Conservation (phyloP, 2,113 vertebrate species). For the Eurypyga helias region DNA sequence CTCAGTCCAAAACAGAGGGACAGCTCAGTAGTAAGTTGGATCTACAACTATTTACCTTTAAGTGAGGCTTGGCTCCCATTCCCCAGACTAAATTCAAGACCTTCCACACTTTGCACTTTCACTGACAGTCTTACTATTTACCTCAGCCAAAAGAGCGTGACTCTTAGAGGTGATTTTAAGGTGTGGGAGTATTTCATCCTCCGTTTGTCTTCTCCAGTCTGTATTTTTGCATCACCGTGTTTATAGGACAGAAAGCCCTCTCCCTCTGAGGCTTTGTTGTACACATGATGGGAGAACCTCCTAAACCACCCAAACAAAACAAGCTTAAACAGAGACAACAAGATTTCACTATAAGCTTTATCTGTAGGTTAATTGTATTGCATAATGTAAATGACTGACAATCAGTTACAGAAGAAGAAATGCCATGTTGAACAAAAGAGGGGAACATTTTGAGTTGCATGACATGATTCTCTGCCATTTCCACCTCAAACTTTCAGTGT, state of each 20-base stretch:
- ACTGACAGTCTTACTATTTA: not conserved
- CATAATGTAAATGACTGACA: not conserved
- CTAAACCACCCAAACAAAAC: not conserved
- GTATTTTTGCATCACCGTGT: not conserved
- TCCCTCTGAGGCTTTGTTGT: not conserved
- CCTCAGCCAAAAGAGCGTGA: not conserved
- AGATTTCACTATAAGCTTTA: slow-evolving; percentile 14
- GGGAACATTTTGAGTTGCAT: not conserved
- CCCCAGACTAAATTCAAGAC: not conserved
- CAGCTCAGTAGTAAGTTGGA: not conserved
- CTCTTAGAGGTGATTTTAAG: not conserved
- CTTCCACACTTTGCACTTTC: not conserved
- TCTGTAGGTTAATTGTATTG: not conserved
- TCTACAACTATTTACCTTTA: not conserved
- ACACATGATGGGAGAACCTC: not conserved
- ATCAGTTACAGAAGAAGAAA: not conserved
- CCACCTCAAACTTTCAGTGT: not conserved
- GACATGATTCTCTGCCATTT: not conserved
- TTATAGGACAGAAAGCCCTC: not conserved
- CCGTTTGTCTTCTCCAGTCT: not conserved
- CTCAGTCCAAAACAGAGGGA: not conserved
- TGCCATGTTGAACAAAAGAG: not conserved
- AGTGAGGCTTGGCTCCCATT: not conserved
- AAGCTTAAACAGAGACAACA: slow-evolving; percentile 21
- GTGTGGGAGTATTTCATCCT: not conserved